Evolutionary conservation across 2,888 invertebrate species (phyloP), one percentile per base, ranked within the genome.

Genomic region (Choristoneura rosaceana): DNA sequence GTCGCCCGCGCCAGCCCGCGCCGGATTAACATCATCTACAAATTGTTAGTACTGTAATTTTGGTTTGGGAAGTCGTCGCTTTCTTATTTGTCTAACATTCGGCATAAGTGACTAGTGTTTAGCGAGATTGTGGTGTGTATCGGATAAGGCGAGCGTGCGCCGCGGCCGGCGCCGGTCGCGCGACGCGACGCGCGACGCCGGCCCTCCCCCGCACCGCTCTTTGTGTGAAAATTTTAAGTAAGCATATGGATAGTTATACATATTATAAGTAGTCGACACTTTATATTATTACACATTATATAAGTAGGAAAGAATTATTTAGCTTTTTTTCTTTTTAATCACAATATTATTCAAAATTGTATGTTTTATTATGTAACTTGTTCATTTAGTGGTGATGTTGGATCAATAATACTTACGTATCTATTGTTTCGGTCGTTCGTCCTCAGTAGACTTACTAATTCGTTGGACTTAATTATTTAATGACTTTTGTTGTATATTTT

Each of bases 401-500:
- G 87, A 84, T 83, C 87, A 82, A 71, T 85, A 84, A 82, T 85
- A 84, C 83, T 83, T 84, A 82, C 85, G 86, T 88, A 87, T 89
- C 82, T 62, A 71, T 71, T 71, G 87, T 88, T 88, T 87, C 86
- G 86, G 84, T 85, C 85, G 83, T 85, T 59, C 83, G 90, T 87
- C 87, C 88, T 84, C 87, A 83, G 83, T 88, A 87, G 84, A 90
- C 88, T 89, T 89, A 90, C 88, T 84, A 84, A 89, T 87, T 87
- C 88, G 90, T 90, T 90, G 90, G 92, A 92, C 93, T 90, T 87
- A 89, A 93, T 94, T 93, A 93, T 93, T 93, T 92, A 90, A 94
- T 94, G 94, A 93, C 94, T 93, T 93, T 94, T 94, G 94, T 94
- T 94, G 94, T 94, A 94, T 94, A 94, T 94, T 93, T 94, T 94